These are phyloP conservation scores for Potamilus streckersoni DNA, from an alignment of 1,140 invertebrate genomes.

Conservation along the genomic window DNA sequence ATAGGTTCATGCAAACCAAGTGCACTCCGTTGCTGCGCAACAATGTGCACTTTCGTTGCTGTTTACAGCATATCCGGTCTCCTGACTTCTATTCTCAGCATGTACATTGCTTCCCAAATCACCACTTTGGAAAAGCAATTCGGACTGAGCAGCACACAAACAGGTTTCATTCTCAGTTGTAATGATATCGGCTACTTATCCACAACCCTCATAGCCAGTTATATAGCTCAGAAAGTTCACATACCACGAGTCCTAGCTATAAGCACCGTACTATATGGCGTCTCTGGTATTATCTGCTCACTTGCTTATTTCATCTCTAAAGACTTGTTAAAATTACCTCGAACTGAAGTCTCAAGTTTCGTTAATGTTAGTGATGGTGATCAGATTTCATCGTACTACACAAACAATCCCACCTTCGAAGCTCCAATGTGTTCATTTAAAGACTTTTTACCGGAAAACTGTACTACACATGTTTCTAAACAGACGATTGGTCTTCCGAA, in stretches of 20 bases:
- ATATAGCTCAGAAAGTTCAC: conserved; percentile 32
- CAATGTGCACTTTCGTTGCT: conserved; percentile 18
- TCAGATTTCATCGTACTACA: too few relatives aligned
- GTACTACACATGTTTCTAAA: too few relatives aligned
- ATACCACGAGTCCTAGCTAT: conserved; percentile 35
- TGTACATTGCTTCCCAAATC: conserved; percentile 43
- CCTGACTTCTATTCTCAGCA: conserved; percentile 28
- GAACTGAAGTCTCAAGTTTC: too few relatives aligned
- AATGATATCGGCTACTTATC: conserved; percentile 38
- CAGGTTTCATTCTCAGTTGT: conserved; percentile 35
- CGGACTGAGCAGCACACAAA: conserved; percentile 37
- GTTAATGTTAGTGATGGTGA: too few relatives aligned
- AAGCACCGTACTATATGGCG: conserved; percentile 28
- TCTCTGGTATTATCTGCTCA: conserved; percentile 32
- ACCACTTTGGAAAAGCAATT: conserved; percentile 45
- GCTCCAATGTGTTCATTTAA: too few relatives aligned
- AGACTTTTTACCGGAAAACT: too few relatives aligned
- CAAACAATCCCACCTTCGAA: too few relatives aligned
- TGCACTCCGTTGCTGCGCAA: conserved; percentile 10
- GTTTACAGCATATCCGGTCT: conserved; percentile 22
- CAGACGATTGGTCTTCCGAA: too few relatives aligned
- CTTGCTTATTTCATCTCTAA: conserved; percentile 29
- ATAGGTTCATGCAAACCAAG: conserved; percentile 15
- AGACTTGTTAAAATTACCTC: not conserved
- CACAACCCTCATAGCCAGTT: conserved; percentile 30